Conservation (phyloP, 2,888 invertebrate genomes). For the Nomada ruficornis region DNA sequence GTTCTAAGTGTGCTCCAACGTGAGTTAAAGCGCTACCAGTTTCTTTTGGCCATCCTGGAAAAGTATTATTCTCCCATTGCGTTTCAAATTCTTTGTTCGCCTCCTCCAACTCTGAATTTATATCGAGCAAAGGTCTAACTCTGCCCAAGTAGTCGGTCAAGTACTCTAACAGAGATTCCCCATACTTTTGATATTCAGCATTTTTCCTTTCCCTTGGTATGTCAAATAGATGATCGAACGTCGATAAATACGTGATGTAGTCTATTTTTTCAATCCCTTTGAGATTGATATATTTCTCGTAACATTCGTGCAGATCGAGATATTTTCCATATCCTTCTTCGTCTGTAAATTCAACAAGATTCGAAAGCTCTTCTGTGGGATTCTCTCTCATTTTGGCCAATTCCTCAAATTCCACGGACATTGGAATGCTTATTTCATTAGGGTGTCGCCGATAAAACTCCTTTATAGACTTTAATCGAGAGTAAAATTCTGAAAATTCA, state of each 20-base stretch:
- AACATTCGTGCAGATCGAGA: conserved; percentile 98
- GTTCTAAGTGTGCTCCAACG: conserved; percentile 97
- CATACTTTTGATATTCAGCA: conserved; percentile 94
- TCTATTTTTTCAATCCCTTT: conserved; percentile 99
- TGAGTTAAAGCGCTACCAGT: conserved; percentile 96
- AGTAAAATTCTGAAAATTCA: conserved; percentile 99
- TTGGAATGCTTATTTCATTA: conserved; percentile 97
- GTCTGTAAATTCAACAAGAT: conserved; percentile 98
- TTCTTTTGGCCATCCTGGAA: conserved; percentile 99
- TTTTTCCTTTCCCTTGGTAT: conserved; percentile 96
- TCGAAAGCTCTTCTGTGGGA: conserved; percentile 93
- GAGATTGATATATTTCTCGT: conserved; percentile 97
- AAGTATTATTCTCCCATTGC: conserved; percentile 95
- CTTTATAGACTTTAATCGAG: conserved; percentile 96
- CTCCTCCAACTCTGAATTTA: conserved; percentile 91
- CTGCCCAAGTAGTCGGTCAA: conserved; percentile 92
- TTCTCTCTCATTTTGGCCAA: conserved; percentile 95
- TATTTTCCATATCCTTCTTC: conserved; percentile 99
- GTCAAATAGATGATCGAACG: conserved; percentile 98
- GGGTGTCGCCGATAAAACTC: conserved; percentile 98
- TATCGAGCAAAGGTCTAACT: conserved; percentile 94
- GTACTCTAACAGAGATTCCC: conserved; percentile 93
- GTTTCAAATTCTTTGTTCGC: conserved; percentile 92
- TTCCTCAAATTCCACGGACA: conserved; percentile 99
- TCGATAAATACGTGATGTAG: conserved; percentile 96